These are phyloP conservation scores for Pitangus sulphuratus DNA, from an alignment of 2,797 vertebrate genomes.

Conservation along the genomic window DNA sequence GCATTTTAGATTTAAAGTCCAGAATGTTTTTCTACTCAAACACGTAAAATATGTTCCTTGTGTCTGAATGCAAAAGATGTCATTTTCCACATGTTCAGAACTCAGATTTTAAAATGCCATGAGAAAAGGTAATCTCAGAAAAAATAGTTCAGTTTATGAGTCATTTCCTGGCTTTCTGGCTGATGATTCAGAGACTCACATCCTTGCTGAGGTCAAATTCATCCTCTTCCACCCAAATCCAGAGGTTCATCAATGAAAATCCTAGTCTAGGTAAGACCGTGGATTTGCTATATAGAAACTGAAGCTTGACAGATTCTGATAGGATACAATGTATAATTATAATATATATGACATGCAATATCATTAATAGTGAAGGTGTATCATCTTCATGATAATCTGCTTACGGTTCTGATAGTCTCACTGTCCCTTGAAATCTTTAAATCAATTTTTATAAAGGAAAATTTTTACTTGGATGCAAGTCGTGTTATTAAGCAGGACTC, in stretches of 20 bases:
- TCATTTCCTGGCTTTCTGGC: constrained; percentile 28
- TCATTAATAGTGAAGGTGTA: not conserved
- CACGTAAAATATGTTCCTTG: not conserved
- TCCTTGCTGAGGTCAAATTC: not conserved
- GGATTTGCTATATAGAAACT: not conserved
- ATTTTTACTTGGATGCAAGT: not conserved
- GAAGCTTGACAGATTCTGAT: not conserved
- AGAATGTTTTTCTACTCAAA: constrained; percentile 4
- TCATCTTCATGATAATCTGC: not conserved
- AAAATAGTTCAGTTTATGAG: not conserved
- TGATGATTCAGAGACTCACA: not conserved
- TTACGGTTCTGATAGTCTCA: not conserved
- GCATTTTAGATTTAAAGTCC: constrained; percentile 9
- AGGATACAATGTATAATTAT: not conserved
- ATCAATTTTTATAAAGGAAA: not conserved
- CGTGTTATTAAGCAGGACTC: not conserved
- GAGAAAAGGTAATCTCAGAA: constrained; percentile 15
- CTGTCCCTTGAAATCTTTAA: not conserved
- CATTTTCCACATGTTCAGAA: constrained; percentile 27
- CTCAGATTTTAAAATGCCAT: not conserved
- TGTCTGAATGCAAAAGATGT: constrained; percentile 7
- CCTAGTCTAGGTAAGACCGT: not conserved
- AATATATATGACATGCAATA: not conserved
- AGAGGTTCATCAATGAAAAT: not conserved
- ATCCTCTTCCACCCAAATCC: not conserved